Evolutionary conservation across 2,888 invertebrate species (phyloP).

Genomic region (Parnassius apollo): DNA sequence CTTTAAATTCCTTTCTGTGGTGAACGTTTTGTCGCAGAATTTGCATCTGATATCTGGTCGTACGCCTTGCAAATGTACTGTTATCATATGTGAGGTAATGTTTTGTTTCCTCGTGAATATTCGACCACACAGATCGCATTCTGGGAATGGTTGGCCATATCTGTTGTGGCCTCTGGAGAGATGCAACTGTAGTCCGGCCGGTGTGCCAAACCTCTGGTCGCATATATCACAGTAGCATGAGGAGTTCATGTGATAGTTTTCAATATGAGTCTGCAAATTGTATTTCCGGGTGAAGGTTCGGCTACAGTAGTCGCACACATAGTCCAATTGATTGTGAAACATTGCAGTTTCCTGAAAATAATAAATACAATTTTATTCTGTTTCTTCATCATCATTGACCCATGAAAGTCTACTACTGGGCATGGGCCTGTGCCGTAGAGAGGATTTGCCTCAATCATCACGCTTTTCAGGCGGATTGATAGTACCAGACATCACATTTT

Average conservation of each 20-base stretch:
- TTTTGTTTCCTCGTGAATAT: slow-evolving; percentile 66
- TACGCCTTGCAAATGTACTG: slow-evolving; percentile 53
- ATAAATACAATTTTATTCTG: not conserved
- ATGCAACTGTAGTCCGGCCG: slow-evolving; percentile 54
- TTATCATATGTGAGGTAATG: slow-evolving; percentile 64
- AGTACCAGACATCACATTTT: not conserved
- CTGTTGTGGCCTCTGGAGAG: slow-evolving; percentile 57
- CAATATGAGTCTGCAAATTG: slow-evolving; percentile 62
- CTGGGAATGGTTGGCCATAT: slow-evolving; percentile 51
- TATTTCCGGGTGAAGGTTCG: slow-evolving; percentile 63
- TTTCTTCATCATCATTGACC: no score
- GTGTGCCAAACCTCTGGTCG: slow-evolving; percentile 52
- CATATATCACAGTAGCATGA: slow-evolving; percentile 58
- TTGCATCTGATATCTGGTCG: slow-evolving; percentile 48
- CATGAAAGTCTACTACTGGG: no score
- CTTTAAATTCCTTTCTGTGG: slow-evolving; percentile 57
- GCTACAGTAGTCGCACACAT: slow-evolving; percentile 60
- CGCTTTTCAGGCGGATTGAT: no score
- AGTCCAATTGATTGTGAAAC: slow-evolving; percentile 30
- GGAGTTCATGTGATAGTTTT: slow-evolving; percentile 57
- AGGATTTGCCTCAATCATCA: no score
- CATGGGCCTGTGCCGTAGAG: no score
- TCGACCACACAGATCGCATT: slow-evolving; percentile 64
- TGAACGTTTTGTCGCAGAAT: slow-evolving; percentile 54
- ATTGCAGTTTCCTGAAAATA: slow-evolving; percentile 16